Conservation (phyloP, 2,113 vertebrate genomes). For the Mastomys coucha region DNA sequence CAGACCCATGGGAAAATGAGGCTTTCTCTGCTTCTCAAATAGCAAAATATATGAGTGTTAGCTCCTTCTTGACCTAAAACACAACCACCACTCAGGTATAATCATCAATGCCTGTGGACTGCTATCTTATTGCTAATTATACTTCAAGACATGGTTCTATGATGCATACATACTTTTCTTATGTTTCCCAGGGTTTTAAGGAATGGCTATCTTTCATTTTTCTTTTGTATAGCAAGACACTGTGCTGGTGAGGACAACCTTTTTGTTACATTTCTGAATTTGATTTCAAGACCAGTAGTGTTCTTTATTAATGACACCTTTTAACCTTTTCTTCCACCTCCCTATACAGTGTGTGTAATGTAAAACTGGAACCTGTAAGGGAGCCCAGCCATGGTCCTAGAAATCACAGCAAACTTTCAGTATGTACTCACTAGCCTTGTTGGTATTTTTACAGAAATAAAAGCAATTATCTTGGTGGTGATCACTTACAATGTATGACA, state of each 20-base stretch:
- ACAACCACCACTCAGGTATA: neutral
- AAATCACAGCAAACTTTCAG: neutral
- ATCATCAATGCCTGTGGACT: neutral
- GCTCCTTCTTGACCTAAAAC: neutral
- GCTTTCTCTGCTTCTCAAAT: neutral
- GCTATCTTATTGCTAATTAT: neutral
- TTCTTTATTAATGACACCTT: neutral
- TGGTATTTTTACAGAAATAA: neutral
- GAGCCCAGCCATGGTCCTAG: neutral
- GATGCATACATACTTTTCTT: neutral
- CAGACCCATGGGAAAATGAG: neutral
- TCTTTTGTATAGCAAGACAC: neutral
- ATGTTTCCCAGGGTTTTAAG: neutral
- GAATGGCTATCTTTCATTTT: neutral
- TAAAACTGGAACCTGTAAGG: neutral
- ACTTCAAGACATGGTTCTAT: neutral
- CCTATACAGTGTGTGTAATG: neutral
- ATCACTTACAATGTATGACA: neutral
- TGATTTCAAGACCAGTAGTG: neutral
- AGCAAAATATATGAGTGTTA: neutral
- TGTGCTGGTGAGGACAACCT: neutral
- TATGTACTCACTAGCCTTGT: neutral
- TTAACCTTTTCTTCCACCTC: neutral
- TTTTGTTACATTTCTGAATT: neutral
- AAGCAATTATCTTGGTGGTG: neutral